Conservation (phyloP, 2,797 vertebrate species). For the Mormyrops attenuatus region DNA sequence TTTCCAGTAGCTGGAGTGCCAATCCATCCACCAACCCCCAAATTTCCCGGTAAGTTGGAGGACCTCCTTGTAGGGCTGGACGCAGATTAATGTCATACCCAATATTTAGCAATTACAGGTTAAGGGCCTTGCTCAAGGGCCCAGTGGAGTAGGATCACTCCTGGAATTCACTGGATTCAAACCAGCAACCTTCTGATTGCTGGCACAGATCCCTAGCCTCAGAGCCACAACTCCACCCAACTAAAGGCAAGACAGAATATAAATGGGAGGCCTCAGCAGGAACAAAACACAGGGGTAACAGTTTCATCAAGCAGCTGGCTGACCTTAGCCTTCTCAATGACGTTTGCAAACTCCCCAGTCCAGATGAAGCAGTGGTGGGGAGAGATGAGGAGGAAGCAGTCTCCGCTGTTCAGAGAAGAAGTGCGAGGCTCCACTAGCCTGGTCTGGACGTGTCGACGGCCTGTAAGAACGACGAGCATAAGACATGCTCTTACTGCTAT, state of each 20-base stretch:
- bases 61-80: neutral
- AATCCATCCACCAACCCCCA: no score
- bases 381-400: constrained; percentile 89
- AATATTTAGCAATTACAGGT: neutral
- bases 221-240: neutral
- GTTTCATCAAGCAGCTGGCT: constrained; percentile 25
- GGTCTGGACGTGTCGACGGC: constrained; percentile 92
- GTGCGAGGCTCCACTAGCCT: constrained; percentile 90
- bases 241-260: neutral
- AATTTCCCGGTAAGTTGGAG: neutral
- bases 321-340: constrained; percentile 96
- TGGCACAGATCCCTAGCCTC: neutral
- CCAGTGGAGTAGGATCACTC: neutral
- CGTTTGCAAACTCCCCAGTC: constrained; percentile 93
- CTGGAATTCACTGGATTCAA: neutral
- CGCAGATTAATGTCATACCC: neutral
- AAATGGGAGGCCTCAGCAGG: neutral
- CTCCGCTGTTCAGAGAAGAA: constrained; percentile 89
- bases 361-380: constrained; percentile 85
- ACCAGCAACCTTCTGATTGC: neutral
- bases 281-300: neutral
- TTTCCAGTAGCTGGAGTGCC: neutral
- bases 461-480: constrained; percentile 47
- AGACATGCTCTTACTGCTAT: neutral
- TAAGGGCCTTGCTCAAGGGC: neutral